Conservation (phyloP, 2,888 invertebrate species). For the Noctuana brunneofusca region DNA sequence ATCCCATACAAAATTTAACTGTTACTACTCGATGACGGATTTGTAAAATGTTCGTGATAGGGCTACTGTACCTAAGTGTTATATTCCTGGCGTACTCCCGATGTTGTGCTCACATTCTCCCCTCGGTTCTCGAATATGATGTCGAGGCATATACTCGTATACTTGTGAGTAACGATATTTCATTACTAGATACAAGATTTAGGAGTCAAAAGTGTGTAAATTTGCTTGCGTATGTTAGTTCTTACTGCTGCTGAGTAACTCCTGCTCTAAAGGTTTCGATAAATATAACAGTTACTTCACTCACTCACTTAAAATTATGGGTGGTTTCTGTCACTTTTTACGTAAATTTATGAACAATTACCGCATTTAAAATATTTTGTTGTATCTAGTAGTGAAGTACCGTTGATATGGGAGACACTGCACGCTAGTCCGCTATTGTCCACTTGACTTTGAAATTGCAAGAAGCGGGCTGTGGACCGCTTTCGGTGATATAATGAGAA, state of each 20-base stretch:
- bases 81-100: conserved; percentile 50
- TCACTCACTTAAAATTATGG: no score
- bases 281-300: no score
- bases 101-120: conserved; percentile 85
- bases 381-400: neutral
- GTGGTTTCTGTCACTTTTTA: no score
- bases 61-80: no score
- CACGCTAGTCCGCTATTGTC: neutral
- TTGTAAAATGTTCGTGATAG: no score
- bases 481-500: conserved; percentile 4
- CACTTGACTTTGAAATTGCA: neutral
- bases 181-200: neutral
- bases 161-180: neutral
- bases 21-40: no score
- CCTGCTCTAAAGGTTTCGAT: neutral
- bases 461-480: conserved; percentile 44
- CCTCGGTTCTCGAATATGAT: conserved; percentile 84
- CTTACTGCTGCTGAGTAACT: neutral
- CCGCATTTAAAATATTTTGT: neutral
- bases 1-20: no score
- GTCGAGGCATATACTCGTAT: neutral
- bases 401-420: conserved; percentile 2
- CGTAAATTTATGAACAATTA: neutral
- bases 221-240: neutral
- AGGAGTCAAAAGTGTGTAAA: neutral